Evolutionary conservation across 2,797 vertebrate species (phyloP).

Genomic region (Sebastes iracundus): DNA sequence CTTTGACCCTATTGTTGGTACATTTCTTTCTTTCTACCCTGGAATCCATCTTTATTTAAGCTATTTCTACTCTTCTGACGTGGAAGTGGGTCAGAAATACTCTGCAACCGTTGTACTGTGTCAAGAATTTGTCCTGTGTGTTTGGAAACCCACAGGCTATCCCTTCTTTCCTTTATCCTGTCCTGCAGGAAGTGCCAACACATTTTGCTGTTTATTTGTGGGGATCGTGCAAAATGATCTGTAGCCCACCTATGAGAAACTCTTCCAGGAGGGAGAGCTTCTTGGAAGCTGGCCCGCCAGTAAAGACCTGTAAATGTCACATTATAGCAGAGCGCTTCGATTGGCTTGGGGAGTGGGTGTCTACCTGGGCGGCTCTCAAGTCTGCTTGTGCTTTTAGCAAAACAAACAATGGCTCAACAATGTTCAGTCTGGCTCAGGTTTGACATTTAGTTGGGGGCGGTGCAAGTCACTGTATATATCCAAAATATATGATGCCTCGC

Average conservation of each 20-base stretch:
- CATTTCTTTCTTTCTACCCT: not conserved
- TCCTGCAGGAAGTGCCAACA: conserved; percentile 36
- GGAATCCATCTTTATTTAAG: not conserved
- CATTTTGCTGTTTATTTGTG: conserved; percentile 44
- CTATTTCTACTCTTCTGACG: not conserved
- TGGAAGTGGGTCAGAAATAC: not conserved
- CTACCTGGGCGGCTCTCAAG: conserved; percentile 26
- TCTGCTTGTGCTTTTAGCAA: conserved; percentile 46
- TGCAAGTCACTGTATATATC: conserved; percentile 20
- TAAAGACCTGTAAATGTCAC: conserved; percentile 57
- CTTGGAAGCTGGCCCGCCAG: conserved; percentile 24
- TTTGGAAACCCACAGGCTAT: conserved; percentile 1
- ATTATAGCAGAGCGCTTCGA: conserved; percentile 40
- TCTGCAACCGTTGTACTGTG: not conserved
- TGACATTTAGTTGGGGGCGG: conserved; percentile 4
- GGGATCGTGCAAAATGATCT: conserved; percentile 43
- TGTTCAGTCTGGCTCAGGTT: not conserved
- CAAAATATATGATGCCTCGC: conserved; percentile 27
- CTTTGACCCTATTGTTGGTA: not conserved
- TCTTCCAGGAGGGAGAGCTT: conserved; percentile 25
- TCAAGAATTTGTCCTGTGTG: not conserved
- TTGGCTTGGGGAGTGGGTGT: conserved; percentile 47
- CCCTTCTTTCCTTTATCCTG: conserved; percentile 4
- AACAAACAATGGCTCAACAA: conserved; percentile 51
- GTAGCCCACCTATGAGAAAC: conserved; percentile 35